Evolutionary conservation across 2,888 invertebrate genomes (phyloP), one percentile per base, ranked within the genome.

Genomic region (Ctenicera cuprea): DNA sequence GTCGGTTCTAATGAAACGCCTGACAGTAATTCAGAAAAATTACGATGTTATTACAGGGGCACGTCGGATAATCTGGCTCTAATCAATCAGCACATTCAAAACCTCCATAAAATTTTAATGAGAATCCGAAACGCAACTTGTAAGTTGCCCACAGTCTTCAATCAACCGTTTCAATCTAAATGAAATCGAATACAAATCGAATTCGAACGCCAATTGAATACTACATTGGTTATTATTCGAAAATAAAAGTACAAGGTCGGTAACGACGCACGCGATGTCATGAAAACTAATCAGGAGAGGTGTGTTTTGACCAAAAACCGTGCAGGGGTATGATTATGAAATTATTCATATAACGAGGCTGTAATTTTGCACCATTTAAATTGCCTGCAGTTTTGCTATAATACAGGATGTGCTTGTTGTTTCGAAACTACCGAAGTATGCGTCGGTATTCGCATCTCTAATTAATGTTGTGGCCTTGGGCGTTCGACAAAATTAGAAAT

Each of bases 351-450:
- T 50, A 50, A 50, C 20, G 50, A 50, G 12, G 7, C 20, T 3
- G 50, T 20, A 50, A 50, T 50, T 50, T 22, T 50, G 22, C 22
- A 20, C 12, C 8, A 50, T 22, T 50, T 22, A 50, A 22, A 11
- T 22, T 50, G 9, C 48, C 5, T 48, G 48, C 48, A 48, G 16
- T 20, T 48, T 22, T 20, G 12, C 50, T 50, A 12, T 20, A 50
- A 50, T 22, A 20, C 50, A 50, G 50, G 50, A 50, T 50, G 50
- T 50, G 50, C 9, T 50, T 50, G 22, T 22, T 50, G 18, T 18
- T 45, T 18, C 1, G 9, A 33, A 33, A 33, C 33, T 33, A 33
- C 33, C 33, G 33, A 9, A 33, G 33, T 9, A 33, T 33, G 33
- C 33, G 33, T 33, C 33, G 33, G 33, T 33, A 33, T 33, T 33